phyloP scores from a whole-genome alignment of 2,888 invertebrate genomes.

The Plebejus argus region DNA sequence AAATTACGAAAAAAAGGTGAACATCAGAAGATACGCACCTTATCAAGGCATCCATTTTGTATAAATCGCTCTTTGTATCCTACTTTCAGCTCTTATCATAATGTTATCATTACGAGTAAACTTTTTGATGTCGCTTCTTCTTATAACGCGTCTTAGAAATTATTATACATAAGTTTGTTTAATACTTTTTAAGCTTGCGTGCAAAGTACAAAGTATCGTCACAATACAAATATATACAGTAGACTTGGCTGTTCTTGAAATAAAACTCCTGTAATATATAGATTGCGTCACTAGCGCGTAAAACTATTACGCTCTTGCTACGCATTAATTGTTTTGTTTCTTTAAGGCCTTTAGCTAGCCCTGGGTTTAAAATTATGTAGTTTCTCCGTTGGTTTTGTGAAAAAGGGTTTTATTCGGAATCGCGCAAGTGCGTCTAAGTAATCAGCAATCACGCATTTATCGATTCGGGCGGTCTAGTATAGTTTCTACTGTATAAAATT shows the following conservation, averaged over 20 bases:
- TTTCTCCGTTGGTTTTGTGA: too few relatives aligned
- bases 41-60: not conserved
- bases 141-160: not conserved
- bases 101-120: conserved; percentile 6
- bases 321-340: too few relatives aligned
- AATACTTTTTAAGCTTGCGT: conserved; percentile 9
- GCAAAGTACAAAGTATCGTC: not conserved
- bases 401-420: too few relatives aligned
- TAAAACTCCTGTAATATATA: not conserved
- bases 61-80: not conserved
- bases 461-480: too few relatives aligned
- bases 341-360: too few relatives aligned
- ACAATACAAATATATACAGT: too few relatives aligned
- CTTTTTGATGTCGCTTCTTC: conserved; percentile 12
- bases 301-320: not conserved
- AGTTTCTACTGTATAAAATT: too few relatives aligned
- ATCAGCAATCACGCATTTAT: too few relatives aligned
- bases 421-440: too few relatives aligned
- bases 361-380: too few relatives aligned
- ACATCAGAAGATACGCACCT: not conserved
- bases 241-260: not conserved
- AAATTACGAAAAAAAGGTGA: not conserved
- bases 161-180: conserved; percentile 10
- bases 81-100: not conserved
- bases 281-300: too few relatives aligned